phyloP scores from a whole-genome alignment of 2,113 vertebrate genomes.

The Oryzias curvinotus region DNA sequence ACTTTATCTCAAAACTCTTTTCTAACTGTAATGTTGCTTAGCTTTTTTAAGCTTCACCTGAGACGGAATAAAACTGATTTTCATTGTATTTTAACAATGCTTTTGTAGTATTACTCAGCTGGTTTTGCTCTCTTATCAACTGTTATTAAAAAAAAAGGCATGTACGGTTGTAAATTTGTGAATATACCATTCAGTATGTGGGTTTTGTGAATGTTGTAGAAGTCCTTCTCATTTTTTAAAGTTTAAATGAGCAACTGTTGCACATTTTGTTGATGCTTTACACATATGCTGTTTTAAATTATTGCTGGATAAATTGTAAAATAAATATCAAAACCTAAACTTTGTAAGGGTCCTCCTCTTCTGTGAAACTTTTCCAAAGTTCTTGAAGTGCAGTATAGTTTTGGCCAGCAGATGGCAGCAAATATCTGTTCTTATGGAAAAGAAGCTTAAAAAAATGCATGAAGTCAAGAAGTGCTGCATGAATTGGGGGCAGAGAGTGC shows the following conservation, averaged over 20 bases:
- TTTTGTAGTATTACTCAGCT: slow-evolving; percentile 86
- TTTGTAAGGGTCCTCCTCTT: slow-evolving; percentile 50
- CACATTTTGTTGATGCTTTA: slow-evolving; percentile 95
- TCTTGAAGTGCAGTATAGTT: neutral
- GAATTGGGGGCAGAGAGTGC: neutral
- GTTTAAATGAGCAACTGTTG: slow-evolving; percentile 86
- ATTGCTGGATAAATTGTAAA: slow-evolving; percentile 91
- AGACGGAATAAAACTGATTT: slow-evolving; percentile 49
- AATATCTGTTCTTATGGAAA: neutral
- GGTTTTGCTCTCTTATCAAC: slow-evolving; percentile 85
- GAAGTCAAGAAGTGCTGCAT: neutral
- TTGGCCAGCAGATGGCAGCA: neutral
- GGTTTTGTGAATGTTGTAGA: slow-evolving; percentile 94
- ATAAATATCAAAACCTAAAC: slow-evolving; percentile 87
- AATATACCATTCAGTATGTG: slow-evolving; percentile 87
- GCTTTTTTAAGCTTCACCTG: slow-evolving; percentile 48
- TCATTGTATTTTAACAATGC: slow-evolving; percentile 72
- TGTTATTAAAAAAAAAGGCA: slow-evolving; percentile 83
- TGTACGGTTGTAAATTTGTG: slow-evolving; percentile 88
- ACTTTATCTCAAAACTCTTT: slow-evolving; percentile 49
- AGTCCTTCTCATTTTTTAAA: slow-evolving; percentile 72
- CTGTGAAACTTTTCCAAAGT: neutral
- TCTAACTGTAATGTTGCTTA: slow-evolving; percentile 47
- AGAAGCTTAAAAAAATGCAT: neutral
- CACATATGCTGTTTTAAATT: slow-evolving; percentile 97